Conservation (phyloP, 2,113 vertebrate species). For the Neotoma lepida region DNA sequence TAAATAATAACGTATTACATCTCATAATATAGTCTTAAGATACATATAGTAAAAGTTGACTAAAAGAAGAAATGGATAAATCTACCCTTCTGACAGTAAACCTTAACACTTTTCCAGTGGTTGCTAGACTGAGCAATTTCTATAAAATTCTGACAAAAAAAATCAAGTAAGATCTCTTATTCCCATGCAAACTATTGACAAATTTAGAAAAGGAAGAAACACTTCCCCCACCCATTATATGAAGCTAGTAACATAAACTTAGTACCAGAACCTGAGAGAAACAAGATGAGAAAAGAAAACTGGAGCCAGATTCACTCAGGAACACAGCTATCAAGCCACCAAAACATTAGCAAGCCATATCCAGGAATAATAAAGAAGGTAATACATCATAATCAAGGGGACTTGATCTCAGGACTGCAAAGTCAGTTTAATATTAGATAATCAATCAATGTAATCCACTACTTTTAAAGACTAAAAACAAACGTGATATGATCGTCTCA, state of each 20-base stretch:
- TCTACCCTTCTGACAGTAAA: neutral
- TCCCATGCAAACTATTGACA: neutral
- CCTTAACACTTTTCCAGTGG: conserved; percentile 44
- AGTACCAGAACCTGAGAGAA: neutral
- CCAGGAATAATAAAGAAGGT: conserved; percentile 49
- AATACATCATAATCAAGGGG: neutral
- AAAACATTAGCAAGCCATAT: conserved; percentile 44
- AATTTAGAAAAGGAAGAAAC: conserved; percentile 51
- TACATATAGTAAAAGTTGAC: conserved; percentile 15
- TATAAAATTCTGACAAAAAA: neutral
- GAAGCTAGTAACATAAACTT: conserved; percentile 22
- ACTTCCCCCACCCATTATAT: neutral
- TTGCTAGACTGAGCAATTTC: neutral
- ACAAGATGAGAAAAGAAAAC: conserved; percentile 28
- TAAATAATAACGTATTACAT: conserved; percentile 14
- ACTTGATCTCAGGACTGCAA: conserved; percentile 34
- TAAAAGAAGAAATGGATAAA: conserved; percentile 42
- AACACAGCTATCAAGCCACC: conserved; percentile 9
- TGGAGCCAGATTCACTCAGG: neutral
- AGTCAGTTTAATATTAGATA: conserved; percentile 55
- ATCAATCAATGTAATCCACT: neutral
- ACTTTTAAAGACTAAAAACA: conserved; percentile 40
- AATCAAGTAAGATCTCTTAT: conserved; percentile 54
- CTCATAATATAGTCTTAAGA: conserved; percentile 46
- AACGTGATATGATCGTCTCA: conserved; percentile 4